Evolutionary conservation across 2,113 vertebrate species (phyloP), one percentile per base, ranked within the genome.

Genomic region (Galemys pyrenaicus): DNA sequence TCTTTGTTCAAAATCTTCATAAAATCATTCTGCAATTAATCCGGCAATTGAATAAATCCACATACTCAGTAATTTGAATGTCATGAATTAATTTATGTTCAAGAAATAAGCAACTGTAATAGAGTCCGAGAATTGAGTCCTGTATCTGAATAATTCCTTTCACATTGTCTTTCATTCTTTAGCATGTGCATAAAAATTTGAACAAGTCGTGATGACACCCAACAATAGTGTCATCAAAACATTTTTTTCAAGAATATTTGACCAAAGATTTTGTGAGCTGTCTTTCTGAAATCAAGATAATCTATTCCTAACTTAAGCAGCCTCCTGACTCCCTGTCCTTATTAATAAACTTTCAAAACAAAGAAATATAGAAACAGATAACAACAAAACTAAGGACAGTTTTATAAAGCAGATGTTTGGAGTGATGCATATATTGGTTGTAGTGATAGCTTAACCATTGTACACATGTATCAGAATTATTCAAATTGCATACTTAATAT

Each of bases 21-120:
- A 46, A 71, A 87, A 62, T 56, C 74, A 70, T 78, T 86, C 56
- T 87, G 11, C 87, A 87, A 62, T 67, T 92, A 71, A 41, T 87
- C 41, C 87, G 39, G 9, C 41, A 70, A 65, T 62, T 70, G n/a
- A 70, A 78, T 60, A 78, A 64, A 70, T 78, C 90, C n/a, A 56
- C 5, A 86, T 20, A 0, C 26, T 83, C 1, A 79, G 35, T 81
- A 77, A 81, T 86, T n/a, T 71, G 30, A 62, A 35, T 73, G 16
- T 60, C 32, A 68, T 68, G 30, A 35, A 12, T 46, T 90, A 51
- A 35, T 86, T n/a, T 73, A 41, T 16, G 64, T 89, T 94, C 30
- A 81, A 20, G 2, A 56, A 16, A 83, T 67, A 37, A 79, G 86
- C 32, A 65, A 41, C 35, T 77, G 5, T 80, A 49, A 22, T 51